Base-by-base conservation (phyloP, 2,797 vertebrate species). In the Ambastaia sidthimunki region DNA sequence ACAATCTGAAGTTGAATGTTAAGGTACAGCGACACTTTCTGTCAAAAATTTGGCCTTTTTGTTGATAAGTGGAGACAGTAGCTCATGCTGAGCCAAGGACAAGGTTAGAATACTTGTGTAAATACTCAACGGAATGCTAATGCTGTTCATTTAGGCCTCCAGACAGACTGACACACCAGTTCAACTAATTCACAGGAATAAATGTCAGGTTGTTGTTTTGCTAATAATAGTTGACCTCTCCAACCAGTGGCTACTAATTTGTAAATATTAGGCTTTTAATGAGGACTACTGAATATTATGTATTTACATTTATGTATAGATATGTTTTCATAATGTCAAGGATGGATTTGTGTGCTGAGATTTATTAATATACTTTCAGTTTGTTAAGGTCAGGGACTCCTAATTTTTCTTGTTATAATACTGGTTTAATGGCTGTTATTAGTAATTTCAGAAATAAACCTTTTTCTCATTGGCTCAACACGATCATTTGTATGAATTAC, bases 181-280 rank as follows among this genome's bases (percentile, higher is more conserved):
- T 85, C 72, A 73, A 65, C 83, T 86, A 68, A 89, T 88, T 88
- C 87, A 82, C 34, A 88, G 76, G 71, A 84, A 82, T 82, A 89
- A 91, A 91, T 91, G 90, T 90, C 89, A 91, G 87, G 83, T 86
- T 86, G 82, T 83, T 85, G 82, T 73, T 85, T 54, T 55, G 28
- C 70, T 85, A 86, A 87, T 87, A 86, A 87, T 86, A 88, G 66
- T 60, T 65, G 60, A 86, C 84, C 83, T 31, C 77, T 76, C 19
- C 34, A 60, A 55, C 44, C 67, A 69, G 18, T 83, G 34, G 80
- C 80, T 82, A 48, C 76, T 88, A 47, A 80, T 80, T 87, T 86
- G 85, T 78, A 83, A 84, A 83, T 74, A 80, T 65, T 70, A 82
- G 70, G 81, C 41, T 28, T 81, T 80, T 75, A 84, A 80, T 52